Base-by-base conservation (phyloP, 2,113 vertebrate species). In the Ammospiza caudacuta region DNA sequence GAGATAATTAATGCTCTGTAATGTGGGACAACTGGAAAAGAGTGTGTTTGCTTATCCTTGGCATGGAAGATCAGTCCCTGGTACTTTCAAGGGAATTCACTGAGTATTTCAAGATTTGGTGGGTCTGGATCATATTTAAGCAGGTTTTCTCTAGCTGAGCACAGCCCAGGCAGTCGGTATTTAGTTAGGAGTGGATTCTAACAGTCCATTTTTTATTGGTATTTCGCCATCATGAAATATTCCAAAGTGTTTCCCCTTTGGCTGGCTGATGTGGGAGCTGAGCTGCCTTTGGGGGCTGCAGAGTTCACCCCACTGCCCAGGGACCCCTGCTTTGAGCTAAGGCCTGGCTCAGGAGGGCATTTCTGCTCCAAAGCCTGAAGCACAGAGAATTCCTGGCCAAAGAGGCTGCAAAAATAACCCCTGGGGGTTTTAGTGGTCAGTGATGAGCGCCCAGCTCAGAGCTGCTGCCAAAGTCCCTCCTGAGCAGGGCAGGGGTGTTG, bases 111-210 rank as follows among this genome's bases (percentile, higher is more conserved):
- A 93, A 87, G 66, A 21, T 78, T 64, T 88, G 63, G 58, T 73
- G 33, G 20, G 37, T 96, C 76, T 94, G 90, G 83, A 84, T 93
- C 54, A 7, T 58, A 94, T 93, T 93, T 93, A 51, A 69, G 57
- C 73, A 73, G 25, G 7, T 83, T 94, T 90, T 37, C 64, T 84
- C 80, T 91, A 9, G 2, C 72, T 75, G 73, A 89, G 86, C 83
- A 41, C 41, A 64, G 85, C 54, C 49, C 51, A 33, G 92, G 46
- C 92, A 93, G 76, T 66, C 76, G n/a, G 73, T n/a, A 18, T 77
- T 83, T 74, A 46, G 75, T 86, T 44, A 89, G 89, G 84, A 72
- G 64, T 37, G 31, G 33, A 61, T 91, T 84, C 47, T 78, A 52
- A 63, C 80, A 93, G 89, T 57, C 68, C 72, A 64, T 90, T 95